Conservation (phyloP, 2,113 vertebrate genomes). For the Ophthalmolycus amberensis region DNA sequence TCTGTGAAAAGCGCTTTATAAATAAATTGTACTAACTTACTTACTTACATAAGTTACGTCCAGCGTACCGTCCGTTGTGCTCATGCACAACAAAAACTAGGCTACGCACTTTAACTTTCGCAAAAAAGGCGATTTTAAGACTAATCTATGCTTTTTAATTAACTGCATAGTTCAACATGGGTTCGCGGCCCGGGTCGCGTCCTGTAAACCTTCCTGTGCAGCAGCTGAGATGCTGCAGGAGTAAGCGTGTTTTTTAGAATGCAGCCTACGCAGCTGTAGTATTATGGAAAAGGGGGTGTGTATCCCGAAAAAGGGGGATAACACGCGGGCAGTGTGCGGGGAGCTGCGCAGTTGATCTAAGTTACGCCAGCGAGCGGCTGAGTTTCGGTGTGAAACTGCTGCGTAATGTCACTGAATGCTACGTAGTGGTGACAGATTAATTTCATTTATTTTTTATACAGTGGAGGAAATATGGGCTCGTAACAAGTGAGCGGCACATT, state of each 20-base stretch:
- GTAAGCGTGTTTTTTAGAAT: slow-evolving; percentile 39
- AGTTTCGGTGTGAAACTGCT: slow-evolving; percentile 48
- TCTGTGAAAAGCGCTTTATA: too few relatives aligned
- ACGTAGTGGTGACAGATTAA: slow-evolving; percentile 32
- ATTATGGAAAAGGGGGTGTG: slow-evolving; percentile 55
- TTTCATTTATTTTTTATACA: not conserved
- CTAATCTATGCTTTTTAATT: not conserved
- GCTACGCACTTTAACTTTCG: slow-evolving; percentile 53
- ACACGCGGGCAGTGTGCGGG: slow-evolving; percentile 21
- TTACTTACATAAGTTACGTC: not conserved
- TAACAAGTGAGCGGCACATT: not conserved
- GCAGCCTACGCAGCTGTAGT: slow-evolving; percentile 71
- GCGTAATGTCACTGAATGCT: slow-evolving; percentile 59
- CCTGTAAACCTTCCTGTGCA: slow-evolving; percentile 24
- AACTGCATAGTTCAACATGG: slow-evolving; percentile 46
- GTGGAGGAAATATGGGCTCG: not conserved
- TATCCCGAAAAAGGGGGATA: slow-evolving; percentile 12
- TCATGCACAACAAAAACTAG: slow-evolving; percentile 46
- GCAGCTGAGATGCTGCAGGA: slow-evolving; percentile 39
- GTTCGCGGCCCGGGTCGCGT: slow-evolving; percentile 2
- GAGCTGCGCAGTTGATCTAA: slow-evolving; percentile 77
- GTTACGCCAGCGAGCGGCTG: slow-evolving; percentile 37
- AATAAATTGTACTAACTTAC: too few relatives aligned
- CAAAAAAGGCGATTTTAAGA: not conserved
- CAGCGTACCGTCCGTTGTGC: not conserved